Evolutionary conservation across 2,797 vertebrate species (phyloP).

Genomic region (Lacerta bilineata): DNA sequence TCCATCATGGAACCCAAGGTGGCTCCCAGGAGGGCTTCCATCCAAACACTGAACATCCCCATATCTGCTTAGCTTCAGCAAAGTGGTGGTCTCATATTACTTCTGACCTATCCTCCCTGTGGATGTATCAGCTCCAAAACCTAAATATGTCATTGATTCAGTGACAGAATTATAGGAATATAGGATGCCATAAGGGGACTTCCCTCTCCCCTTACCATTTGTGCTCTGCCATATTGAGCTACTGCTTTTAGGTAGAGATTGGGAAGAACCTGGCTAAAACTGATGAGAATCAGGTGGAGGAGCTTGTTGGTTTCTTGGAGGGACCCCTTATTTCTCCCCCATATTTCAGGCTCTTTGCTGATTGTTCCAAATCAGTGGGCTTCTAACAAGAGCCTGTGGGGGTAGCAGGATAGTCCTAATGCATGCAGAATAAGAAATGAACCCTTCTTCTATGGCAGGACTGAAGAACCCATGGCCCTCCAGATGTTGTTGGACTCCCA

Average conservation of each 20-base stretch:
- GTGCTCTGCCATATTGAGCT: neutral
- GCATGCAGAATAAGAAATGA: neutral
- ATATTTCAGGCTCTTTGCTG: neutral
- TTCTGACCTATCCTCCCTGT: neutral
- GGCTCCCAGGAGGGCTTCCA: too few species aligned
- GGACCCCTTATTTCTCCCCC: neutral
- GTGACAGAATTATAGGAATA: neutral
- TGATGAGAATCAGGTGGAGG: neutral
- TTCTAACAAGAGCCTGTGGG: neutral
- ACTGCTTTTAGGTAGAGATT: neutral
- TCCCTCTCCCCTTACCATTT: neutral
- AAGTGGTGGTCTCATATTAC: too few species aligned
- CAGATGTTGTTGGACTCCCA: neutral
- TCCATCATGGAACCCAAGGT: too few species aligned
- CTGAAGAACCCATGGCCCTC: neutral
- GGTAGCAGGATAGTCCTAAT: neutral
- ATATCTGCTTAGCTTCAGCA: too few species aligned
- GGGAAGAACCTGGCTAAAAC: neutral
- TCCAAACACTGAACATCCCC: too few species aligned
- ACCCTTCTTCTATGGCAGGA: too few species aligned
- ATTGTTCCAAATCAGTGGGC: neutral
- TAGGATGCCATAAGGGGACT: neutral
- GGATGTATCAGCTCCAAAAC: neutral
- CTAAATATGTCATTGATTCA: neutral
- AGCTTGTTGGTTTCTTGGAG: neutral